Evolutionary conservation across 2,888 invertebrate species (phyloP).

Genomic region (Thera obeliscata): DNA sequence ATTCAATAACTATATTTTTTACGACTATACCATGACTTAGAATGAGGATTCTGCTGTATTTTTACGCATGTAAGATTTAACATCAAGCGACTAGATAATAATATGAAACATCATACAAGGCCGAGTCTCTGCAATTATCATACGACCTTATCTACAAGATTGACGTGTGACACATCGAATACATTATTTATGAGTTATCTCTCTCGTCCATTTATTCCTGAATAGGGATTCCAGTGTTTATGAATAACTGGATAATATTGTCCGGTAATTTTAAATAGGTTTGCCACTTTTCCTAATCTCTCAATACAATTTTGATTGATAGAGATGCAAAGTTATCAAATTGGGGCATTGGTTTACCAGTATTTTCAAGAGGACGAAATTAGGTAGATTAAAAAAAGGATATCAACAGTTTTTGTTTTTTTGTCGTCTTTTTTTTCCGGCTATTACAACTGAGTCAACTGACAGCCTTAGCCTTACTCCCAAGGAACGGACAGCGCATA

Average conservation of each 20-base stretch:
- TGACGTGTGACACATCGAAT: slow-evolving; percentile 70
- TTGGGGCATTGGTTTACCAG: background rate
- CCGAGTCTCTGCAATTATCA: slow-evolving; percentile 46
- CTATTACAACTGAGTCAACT: slow-evolving; percentile 10
- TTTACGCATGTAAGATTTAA: background rate
- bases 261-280: background rate
- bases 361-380: too few relatives aligned
- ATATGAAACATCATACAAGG: slow-evolving; percentile 9
- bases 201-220: slow-evolving; percentile 19
- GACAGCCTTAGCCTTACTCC: slow-evolving; percentile 20
- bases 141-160: slow-evolving; percentile 58
- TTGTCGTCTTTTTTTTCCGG: background rate
- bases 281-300: background rate
- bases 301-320: background rate
- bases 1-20: background rate
- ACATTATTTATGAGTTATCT: slow-evolving; percentile 61
- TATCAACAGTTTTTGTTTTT: background rate
- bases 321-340: background rate
- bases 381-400: background rate
- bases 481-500: slow-evolving; percentile 47
- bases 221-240: slow-evolving; percentile 5
- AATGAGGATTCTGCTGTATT: background rate
- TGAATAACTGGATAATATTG: background rate
- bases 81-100: slow-evolving; percentile 7
- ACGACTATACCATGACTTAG: background rate